Evolutionary conservation across 2,797 vertebrate species (phyloP).

Genomic region (Rhinichthys osculus): DNA sequence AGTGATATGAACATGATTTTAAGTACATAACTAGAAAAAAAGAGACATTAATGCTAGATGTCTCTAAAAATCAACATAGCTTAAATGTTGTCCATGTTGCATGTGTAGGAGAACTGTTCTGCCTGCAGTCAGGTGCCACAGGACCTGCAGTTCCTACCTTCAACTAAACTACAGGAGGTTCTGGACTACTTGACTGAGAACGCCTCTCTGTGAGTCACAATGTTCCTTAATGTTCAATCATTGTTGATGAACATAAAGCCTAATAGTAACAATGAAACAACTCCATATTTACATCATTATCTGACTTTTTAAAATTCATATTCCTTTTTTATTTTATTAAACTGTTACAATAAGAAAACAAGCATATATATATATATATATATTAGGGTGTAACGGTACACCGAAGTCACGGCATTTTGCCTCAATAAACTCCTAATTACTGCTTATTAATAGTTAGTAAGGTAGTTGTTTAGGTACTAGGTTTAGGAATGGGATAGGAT

Average conservation of each 20-base stretch:
- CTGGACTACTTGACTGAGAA: slow-evolving; percentile 88
- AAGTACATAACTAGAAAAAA: not conserved
- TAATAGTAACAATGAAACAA: not conserved
- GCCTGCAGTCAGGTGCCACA: slow-evolving; percentile 92
- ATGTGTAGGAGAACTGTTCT: slow-evolving; percentile 86
- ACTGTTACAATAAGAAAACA: too few relatives aligned
- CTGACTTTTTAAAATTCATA: too few relatives aligned
- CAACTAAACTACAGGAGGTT: slow-evolving; percentile 90
- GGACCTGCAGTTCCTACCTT: slow-evolving; percentile 86
- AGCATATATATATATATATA: too few relatives aligned
- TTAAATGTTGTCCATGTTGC: slow-evolving; percentile 5
- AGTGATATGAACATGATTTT: slow-evolving; percentile 58
- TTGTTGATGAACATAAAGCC: not conserved
- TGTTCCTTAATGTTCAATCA: not conserved
- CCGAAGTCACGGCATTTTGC: too few relatives aligned
- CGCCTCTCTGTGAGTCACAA: slow-evolving; percentile 85
- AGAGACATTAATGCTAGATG: not conserved
- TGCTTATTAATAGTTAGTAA: too few relatives aligned
- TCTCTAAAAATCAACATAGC: not conserved
- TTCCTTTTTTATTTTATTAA: too few relatives aligned
- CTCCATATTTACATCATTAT: too few relatives aligned
- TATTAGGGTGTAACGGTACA: too few relatives aligned
- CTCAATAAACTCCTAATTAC: too few relatives aligned
- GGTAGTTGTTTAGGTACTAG: too few relatives aligned
- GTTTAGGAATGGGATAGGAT: too few relatives aligned